These are phyloP conservation scores for Ornithorhynchus anatinus DNA, from an alignment of 2,113 vertebrate genomes.

Conservation along the genomic window DNA sequence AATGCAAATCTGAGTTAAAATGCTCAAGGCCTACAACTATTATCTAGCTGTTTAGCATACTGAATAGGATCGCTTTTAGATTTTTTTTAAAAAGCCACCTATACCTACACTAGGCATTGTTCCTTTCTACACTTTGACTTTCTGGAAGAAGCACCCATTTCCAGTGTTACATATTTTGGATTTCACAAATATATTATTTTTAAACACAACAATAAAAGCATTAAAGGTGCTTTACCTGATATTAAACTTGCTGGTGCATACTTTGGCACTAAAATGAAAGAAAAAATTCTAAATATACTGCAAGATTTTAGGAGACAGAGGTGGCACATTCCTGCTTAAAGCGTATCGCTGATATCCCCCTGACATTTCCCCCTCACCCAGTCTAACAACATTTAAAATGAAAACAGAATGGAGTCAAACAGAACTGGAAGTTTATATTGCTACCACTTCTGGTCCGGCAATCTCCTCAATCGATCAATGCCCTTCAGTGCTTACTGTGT, in stretches of 20 bases:
- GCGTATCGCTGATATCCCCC: rapidly evolving
- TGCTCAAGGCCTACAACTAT: constrained; percentile 48
- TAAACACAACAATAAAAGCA: constrained; percentile 63
- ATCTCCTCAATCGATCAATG: too few species aligned
- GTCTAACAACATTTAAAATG: background rate
- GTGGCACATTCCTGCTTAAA: constrained; percentile 1
- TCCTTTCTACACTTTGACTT: constrained; percentile 46
- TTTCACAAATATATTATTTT: constrained; percentile 77
- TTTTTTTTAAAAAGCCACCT: constrained; percentile 55
- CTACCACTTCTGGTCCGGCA: background rate
- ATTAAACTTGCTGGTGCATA: constrained; percentile 51
- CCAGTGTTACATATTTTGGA: constrained; percentile 73
- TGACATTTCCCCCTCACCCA: background rate
- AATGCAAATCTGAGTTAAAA: constrained; percentile 70
- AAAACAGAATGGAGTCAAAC: background rate
- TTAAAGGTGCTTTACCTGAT: constrained; percentile 68
- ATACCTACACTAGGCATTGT: constrained; percentile 30
- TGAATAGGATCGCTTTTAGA: constrained; percentile 39
- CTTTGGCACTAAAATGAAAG: constrained; percentile 50
- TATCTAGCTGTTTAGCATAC: constrained; percentile 41
- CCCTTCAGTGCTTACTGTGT: too few species aligned
- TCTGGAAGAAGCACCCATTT: constrained; percentile 70
- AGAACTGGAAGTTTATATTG: background rate
- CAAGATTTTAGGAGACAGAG: constrained; percentile 3
- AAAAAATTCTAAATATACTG: background rate